These are phyloP conservation scores for Megaceryle alcyon DNA, from an alignment of 2,797 vertebrate species.

Conservation along the genomic window DNA sequence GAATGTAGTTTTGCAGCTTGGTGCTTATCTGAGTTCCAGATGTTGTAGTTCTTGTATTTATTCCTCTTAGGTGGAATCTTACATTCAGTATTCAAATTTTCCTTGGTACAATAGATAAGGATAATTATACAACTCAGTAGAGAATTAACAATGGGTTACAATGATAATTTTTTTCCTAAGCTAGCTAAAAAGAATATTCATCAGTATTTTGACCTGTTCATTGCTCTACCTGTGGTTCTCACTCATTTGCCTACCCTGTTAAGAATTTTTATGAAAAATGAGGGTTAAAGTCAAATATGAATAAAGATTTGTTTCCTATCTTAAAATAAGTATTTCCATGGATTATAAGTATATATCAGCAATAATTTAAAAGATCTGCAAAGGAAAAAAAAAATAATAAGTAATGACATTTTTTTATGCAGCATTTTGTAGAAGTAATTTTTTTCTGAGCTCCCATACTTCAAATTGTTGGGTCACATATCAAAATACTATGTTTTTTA, in stretches of 20 bases:
- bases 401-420: background rate
- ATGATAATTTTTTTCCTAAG: background rate
- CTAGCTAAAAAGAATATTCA: background rate
- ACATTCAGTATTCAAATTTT: background rate
- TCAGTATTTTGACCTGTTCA: background rate
- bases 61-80: background rate
- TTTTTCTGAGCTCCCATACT: background rate
- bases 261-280: background rate
- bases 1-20: background rate
- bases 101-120: background rate
- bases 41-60: background rate
- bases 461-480: background rate
- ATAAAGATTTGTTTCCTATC: background rate
- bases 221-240: background rate
- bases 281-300: background rate
- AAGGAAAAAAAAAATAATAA: no score
- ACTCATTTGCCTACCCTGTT: accelerated
- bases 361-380: background rate
- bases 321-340: background rate
- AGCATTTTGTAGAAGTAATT: background rate
- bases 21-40: background rate
- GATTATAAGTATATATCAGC: background rate
- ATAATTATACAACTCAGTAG: background rate
- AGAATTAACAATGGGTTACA: background rate
- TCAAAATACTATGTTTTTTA: background rate